Evolutionary conservation across 2,888 invertebrate species (phyloP).

Genomic region (Archips xylosteana): DNA sequence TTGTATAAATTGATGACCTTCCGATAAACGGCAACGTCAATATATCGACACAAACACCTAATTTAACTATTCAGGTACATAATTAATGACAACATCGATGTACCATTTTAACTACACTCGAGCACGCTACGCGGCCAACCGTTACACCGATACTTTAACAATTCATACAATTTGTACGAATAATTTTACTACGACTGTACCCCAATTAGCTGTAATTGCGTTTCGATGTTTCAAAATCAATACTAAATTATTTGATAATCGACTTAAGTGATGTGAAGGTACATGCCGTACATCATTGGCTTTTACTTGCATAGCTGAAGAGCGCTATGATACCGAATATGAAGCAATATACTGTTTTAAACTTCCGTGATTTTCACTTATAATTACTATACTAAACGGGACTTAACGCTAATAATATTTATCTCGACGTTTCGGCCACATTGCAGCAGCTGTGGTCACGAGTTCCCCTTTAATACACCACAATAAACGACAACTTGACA

Average conservation of each 20-base stretch:
- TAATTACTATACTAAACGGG: no score
- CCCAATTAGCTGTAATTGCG: slow-evolving; percentile 9
- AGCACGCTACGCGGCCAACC: slow-evolving; percentile 4
- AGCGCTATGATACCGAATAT: no score
- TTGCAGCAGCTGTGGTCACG: no score
- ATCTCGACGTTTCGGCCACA: no score
- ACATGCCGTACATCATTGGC: no score
- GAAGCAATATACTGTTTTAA: no score
- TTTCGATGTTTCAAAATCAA: slow-evolving; percentile 11
- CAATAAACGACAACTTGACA: no score
- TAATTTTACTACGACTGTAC: slow-evolving; percentile 10
- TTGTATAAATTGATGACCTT: neutral
- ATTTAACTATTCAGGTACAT: slow-evolving; percentile 23
- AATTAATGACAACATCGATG: slow-evolving; percentile 9
- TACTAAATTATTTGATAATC: slow-evolving; percentile 9
- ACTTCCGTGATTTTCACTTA: no score
- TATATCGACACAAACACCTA: slow-evolving; percentile 26
- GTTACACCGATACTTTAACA: slow-evolving; percentile 6
- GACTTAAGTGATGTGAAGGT: neutral
- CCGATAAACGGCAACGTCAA: neutral
- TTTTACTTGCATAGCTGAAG: no score
- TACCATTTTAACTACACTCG: slow-evolving; percentile 6
- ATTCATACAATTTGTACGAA: slow-evolving; percentile 9
- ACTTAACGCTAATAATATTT: no score
- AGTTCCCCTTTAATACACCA: no score